Evolutionary conservation across 2,113 vertebrate species (phyloP).

Genomic region (Gallinago jamesoni): DNA sequence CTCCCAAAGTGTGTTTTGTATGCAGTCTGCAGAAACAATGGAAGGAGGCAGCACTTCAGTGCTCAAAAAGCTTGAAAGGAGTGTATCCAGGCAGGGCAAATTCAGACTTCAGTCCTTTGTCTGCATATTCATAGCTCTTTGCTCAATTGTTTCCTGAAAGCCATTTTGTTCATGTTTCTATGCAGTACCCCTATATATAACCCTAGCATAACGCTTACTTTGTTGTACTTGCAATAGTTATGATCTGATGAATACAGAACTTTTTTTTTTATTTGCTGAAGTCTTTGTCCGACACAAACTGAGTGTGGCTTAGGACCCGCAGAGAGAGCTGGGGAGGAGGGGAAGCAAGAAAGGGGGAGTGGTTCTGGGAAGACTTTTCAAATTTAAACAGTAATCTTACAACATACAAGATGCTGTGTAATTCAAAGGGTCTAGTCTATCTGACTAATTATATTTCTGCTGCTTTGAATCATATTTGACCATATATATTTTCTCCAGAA

Average conservation of each 20-base stretch:
- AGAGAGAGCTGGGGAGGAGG: neutral
- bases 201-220: neutral
- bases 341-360: neutral
- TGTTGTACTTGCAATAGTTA: neutral
- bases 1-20: neutral
- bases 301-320: neutral
- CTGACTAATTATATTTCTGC: neutral
- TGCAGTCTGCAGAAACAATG: constrained; percentile 22
- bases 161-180: neutral
- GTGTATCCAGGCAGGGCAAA: neutral
- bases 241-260: neutral
- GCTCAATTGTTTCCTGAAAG: neutral
- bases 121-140: neutral
- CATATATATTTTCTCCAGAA: neutral
- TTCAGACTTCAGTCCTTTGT: neutral
- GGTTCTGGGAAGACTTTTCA: neutral
- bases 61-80: constrained; percentile 7
- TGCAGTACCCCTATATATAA: neutral
- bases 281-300: neutral
- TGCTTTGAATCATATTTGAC: neutral
- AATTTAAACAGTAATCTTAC: neutral
- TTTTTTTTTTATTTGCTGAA: neutral
- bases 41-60: neutral
- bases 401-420: neutral
- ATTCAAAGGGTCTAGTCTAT: neutral